Base-by-base conservation (phyloP, 2,797 vertebrate genomes). In the Sternotherus odoratus region DNA sequence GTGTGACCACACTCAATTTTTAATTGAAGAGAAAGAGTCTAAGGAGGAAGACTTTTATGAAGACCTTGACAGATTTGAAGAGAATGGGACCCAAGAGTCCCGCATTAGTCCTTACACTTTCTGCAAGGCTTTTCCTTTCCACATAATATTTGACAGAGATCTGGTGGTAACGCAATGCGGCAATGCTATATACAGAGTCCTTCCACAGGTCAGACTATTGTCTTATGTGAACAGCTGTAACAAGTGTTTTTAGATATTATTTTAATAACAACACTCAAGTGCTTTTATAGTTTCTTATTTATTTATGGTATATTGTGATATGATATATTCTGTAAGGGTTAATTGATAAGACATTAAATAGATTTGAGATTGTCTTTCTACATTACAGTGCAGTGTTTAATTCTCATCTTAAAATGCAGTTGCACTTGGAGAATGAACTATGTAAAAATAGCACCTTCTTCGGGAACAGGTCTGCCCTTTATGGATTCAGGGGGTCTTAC, bases 61-160 rank as follows among this genome's bases (percentile, higher is more conserved):
- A 97, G 99, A 99, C 87, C 98, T 99, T 77, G 99, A 99, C 75
- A 99, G 99, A 91, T 99, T 99, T 86, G 99, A 99, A 98, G 99
- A 99, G 97, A 99, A 99, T 6, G 99, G 99, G 93, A 99, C 99
- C n/a, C 99, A 99, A 96, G 99, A 99, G 93, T 99, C 99, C 81
- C 98, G 99, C n/a, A 99, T 99, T 97, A 99, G 99, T 95, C 99
- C 99, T 0, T 99, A 99, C 91, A 99, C 99, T 1, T 99, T 99
- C 96, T 99, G 99, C 98, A 99, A 99, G 96, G 99, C 99, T 63
- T 99, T 99, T 94, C 99, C 99, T n/a, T 99, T 99, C 94, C 99
- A 99, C 95, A 99, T 99, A 92, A 99, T 99, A 98, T 99, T 99
- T 94, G 99, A 99, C 97, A 99, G 98, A 98, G 98, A 99, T 96